Evolutionary conservation across 2,888 invertebrate species (phyloP), one percentile per base, ranked within the genome.

Genomic region (Allolobophora icterica): DNA sequence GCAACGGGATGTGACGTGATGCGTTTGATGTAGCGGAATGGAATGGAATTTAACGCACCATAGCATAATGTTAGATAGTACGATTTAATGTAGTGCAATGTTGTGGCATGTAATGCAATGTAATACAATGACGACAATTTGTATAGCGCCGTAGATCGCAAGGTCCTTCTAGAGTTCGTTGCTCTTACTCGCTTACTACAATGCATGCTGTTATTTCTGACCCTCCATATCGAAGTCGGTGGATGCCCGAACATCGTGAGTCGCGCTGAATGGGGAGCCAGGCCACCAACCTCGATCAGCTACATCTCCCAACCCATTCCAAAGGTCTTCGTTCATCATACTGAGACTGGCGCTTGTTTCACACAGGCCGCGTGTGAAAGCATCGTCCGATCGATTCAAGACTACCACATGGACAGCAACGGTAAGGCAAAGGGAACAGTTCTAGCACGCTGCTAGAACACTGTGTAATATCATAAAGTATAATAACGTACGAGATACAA

Each of bases 381-480:
- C 33, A 91, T 89, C 0, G 96, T 97, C 2, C 96, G 97, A 30
- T 94, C 96, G 45, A 96, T 97, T 90, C 97, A 97, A 94, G 96
- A 96, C 42, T 97, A 96, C 93, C 97, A 97, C 94, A 97, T 97
- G 71, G 97, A 97, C 93, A 96, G 96, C 35, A 95, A 95, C 91
- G 94, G 96, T 0, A 97, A 97, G n/a, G 1, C 6, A 0, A 52
- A 5, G 13, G n/a, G 71, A n/a, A n/a, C n/a, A 6, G 8, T 30
- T n/a, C 71, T 33, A 8, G 13, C 30, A 71, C 71, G 71, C 30
- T 71, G 30, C 30, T 17, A 42, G 13, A n/a, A 8, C 8, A 11
- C 71, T 17, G n/a, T 71, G 71, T 13, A 71, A 30, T 71, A 71
- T n/a, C 30, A 24, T 52, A 52, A 21, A 52, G 8, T 52, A 52